A percentile compares a stretch with the other conserved stretches of the same genome.
phyloP scores from a whole-genome alignment of 2,888 invertebrate species.

The Incurvaria masculella region DNA sequence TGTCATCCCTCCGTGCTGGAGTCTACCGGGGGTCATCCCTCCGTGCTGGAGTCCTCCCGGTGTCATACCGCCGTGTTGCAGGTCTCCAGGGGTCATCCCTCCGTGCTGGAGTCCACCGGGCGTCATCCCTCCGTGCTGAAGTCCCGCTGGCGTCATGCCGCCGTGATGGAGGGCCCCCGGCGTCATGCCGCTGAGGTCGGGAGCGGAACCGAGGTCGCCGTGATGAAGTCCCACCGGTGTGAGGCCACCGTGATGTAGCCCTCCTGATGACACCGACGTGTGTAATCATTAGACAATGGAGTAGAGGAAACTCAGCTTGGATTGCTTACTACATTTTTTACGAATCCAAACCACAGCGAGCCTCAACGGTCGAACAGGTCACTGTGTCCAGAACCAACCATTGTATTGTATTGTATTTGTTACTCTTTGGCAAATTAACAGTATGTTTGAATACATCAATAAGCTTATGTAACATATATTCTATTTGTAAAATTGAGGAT shows the following conservation, averaged over 20 bases:
- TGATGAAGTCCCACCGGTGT: slow-evolving; percentile 25
- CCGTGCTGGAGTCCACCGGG: slow-evolving; percentile 31
- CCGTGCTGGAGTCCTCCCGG: slow-evolving; percentile 32
- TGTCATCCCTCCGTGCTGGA: slow-evolving; percentile 22
- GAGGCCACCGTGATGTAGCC: slow-evolving; percentile 44
- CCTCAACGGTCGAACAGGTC: too few species aligned
- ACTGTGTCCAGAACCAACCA: too few species aligned
- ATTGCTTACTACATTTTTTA: too few species aligned
- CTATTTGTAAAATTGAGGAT: too few species aligned
- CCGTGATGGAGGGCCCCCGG: slow-evolving; percentile 31
- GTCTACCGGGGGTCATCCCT: slow-evolving; percentile 29
- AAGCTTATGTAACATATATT: too few species aligned
- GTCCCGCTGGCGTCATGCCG: slow-evolving; percentile 33
- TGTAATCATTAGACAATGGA: too few species aligned
- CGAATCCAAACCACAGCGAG: too few species aligned
- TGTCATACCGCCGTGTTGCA: slow-evolving; percentile 28
- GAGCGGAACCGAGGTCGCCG: slow-evolving; percentile 18
- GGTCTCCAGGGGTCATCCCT: slow-evolving; percentile 39
- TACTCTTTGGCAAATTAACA: too few species aligned
- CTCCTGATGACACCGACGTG: too few species aligned
- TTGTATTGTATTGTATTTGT: too few species aligned
- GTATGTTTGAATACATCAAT: too few species aligned
- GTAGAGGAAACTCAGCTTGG: too few species aligned
- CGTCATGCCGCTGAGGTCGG: slow-evolving; percentile 19
- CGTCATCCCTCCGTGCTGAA: slow-evolving; percentile 35